Evolutionary conservation across 1,140 invertebrate species (phyloP), one percentile per base, ranked within the genome.

Genomic region (Dendroctonus valens): DNA sequence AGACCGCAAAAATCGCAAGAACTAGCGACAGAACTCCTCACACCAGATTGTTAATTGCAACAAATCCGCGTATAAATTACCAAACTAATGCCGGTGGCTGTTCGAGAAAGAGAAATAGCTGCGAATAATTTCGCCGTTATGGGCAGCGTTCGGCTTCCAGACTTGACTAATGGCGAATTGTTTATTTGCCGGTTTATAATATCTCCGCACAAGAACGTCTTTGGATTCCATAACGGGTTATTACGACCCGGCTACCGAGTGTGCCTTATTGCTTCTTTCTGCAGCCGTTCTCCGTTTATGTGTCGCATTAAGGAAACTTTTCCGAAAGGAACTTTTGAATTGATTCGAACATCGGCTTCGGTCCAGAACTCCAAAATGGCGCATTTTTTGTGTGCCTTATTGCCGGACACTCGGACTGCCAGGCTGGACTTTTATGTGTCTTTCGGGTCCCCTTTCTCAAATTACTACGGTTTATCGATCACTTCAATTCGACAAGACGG

Each of bases 131-230:
- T 59, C n/a, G 55, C 64, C 58, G 64, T 59, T 65, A 65, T 65
- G 42, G 62, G 37, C 62, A 50, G 37, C 62, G 51, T 63, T 63
- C 51, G 60, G 60, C 62, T 50, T 41, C 53, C 53, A 48, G 62
- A 41, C 44, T 59, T 71, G 72, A 71, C 61, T 73, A 73, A 73
- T 73, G 72, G 67, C 55, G 58, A 58, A 70, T 73, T 73, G 72
- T 73, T 73, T 73, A 73, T 73, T 71, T 67, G 69, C 65, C 63
- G 61, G 67, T 71, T 65, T 69, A 67, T 70, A 65, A 65, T 59
- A 65, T 65, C 64, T 53, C 53, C 14, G 57, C 63, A 65, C 38
- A 57, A 53, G 57, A 66, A 59, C 68, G 61, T 65, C 70, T 69
- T 63, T 55, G 48, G 61, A 67, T 68, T 67, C 65, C 59, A 63